phyloP scores from a whole-genome alignment of 37 sponge, comb jelly and placozoan genomes.

The Ianthella basta region DNA sequence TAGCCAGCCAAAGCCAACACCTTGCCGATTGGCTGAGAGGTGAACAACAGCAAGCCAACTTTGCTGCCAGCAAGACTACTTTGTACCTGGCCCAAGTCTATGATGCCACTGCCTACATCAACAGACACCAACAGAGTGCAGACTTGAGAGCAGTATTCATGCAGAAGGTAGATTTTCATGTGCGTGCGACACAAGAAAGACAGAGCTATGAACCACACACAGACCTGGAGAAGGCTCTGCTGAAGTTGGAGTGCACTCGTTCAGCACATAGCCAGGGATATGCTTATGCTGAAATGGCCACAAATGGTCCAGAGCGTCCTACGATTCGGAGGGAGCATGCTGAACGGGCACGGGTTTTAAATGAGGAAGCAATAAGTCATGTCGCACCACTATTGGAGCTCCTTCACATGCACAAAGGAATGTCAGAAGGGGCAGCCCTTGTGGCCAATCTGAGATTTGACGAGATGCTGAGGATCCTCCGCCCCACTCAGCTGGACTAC shows the following conservation, averaged over 20 bases:
- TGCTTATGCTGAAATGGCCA: constrained; percentile 18
- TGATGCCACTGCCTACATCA: background rate
- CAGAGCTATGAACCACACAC: background rate
- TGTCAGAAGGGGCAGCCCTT: background rate
- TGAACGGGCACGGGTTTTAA: background rate
- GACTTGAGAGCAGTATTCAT: no score
- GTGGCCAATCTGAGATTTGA: background rate
- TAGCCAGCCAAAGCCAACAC: no score
- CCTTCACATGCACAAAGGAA: background rate
- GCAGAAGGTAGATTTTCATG: background rate
- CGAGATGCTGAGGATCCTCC: constrained; percentile 10
- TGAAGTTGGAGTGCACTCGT: background rate
- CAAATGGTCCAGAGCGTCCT: background rate
- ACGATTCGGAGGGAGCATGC: background rate
- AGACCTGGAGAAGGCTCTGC: background rate
- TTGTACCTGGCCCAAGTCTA: background rate
- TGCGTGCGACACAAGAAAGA: background rate
- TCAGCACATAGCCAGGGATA: constrained; percentile 1
- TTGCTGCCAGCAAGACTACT: no score
- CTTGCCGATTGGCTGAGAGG: no score
- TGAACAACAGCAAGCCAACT: no score
- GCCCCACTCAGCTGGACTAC: background rate
- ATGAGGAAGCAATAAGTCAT: background rate
- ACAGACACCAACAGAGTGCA: background rate
- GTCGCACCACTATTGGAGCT: background rate